Evolutionary conservation across 2,113 vertebrate species (phyloP).

Genomic region (Montifringilla adamsi): DNA sequence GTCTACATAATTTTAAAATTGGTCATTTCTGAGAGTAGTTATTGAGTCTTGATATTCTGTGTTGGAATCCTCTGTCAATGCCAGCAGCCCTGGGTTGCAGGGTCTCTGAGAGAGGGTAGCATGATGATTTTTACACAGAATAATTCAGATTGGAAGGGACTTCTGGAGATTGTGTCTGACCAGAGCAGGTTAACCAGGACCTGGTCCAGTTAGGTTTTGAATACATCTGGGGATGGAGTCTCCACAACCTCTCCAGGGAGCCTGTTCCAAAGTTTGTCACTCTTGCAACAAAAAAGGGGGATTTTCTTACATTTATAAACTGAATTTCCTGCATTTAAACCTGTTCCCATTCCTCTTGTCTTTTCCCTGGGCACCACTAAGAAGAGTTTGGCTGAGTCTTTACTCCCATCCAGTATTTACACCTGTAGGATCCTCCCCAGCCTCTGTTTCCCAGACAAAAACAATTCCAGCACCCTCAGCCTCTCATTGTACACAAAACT

Average conservation of each 20-base stretch:
- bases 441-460: background rate
- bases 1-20: background rate
- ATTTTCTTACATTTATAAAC: background rate
- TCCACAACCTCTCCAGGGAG: background rate
- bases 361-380: background rate
- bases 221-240: background rate
- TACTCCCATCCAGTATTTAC: background rate
- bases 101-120: background rate
- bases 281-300: fast-evolving
- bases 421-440: background rate
- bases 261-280: background rate
- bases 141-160: background rate
- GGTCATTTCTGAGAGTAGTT: background rate
- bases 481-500: background rate
- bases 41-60: background rate
- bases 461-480: background rate
- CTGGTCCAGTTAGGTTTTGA: background rate
- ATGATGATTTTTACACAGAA: background rate
- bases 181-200: background rate
- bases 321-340: background rate
- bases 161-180: background rate
- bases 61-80: background rate
- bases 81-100: background rate
- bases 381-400: background rate
- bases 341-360: background rate